These are phyloP conservation scores for Streptopelia turtur DNA, from an alignment of 2,797 vertebrate genomes.

Conservation along the genomic window DNA sequence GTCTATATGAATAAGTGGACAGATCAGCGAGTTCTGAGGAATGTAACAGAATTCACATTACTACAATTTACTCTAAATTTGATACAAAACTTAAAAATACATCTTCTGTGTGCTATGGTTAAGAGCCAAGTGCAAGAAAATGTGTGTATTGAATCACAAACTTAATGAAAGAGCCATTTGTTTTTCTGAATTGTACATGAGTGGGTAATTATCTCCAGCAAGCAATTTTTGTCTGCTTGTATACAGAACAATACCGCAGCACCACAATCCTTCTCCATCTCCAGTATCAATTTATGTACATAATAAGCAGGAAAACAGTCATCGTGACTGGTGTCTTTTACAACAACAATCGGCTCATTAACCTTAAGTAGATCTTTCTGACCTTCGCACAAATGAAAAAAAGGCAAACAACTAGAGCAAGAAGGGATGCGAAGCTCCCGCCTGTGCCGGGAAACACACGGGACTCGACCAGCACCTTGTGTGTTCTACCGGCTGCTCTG, in stretches of 20 bases:
- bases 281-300: constrained; percentile 44
- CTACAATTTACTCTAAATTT: neutral
- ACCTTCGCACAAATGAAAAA: neutral
- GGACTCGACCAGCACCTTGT: neutral
- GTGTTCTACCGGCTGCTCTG: neutral
- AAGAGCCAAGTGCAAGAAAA: neutral
- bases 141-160: constrained; percentile 6
- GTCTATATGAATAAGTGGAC: neutral
- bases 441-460: neutral
- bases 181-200: constrained; percentile 52
- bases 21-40: neutral
- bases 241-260: constrained; percentile 36
- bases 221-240: constrained; percentile 45
- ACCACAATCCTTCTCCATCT: constrained; percentile 30
- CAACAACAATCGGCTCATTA: constrained; percentile 65
- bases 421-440: neutral
- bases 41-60: neutral
- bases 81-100: neutral
- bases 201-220: constrained; percentile 62
- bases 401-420: neutral
- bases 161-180: constrained; percentile 46
- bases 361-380: constrained; percentile 49
- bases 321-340: constrained; percentile 31
- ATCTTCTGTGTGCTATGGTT: neutral
- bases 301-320: constrained; percentile 52